These are phyloP conservation scores for Ormia ochracea DNA, from an alignment of 2,888 invertebrate species.

Conservation along the genomic window DNA sequence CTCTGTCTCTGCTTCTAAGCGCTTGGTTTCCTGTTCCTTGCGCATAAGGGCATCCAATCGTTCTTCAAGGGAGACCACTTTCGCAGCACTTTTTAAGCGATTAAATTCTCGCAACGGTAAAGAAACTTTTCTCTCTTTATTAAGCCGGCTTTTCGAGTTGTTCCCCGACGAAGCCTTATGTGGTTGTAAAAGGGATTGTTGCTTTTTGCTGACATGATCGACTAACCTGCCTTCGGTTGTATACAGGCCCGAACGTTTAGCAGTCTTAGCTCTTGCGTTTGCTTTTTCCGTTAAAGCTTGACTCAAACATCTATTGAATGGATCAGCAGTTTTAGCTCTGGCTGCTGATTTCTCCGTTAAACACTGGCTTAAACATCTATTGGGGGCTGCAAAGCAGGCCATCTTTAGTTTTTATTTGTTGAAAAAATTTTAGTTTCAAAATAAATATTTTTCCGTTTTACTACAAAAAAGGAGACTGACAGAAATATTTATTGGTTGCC, in stretches of 20 bases:
- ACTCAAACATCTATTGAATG: conserved; percentile 60
- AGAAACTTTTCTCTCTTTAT: conserved; percentile 64
- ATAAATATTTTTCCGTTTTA: not conserved
- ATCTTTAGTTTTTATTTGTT: conserved; percentile 54
- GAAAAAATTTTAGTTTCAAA: conserved; percentile 13
- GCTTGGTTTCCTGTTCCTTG: conserved; percentile 76
- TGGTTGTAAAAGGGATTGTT: conserved; percentile 46
- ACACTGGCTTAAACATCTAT: conserved; percentile 66
- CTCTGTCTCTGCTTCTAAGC: conserved; percentile 80
- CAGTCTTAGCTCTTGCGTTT: conserved; percentile 62
- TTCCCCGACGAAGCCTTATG: conserved; percentile 60
- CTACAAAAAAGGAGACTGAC: not conserved
- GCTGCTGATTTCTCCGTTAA: conserved; percentile 64
- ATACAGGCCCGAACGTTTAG: conserved; percentile 20
- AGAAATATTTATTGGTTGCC: conserved; percentile 17
- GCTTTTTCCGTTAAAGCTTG: conserved; percentile 65
- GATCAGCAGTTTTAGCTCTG: conserved; percentile 61
- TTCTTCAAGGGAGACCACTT: conserved; percentile 78
- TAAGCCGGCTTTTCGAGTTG: conserved; percentile 60
- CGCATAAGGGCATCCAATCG: conserved; percentile 76
- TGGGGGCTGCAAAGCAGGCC: conserved; percentile 71
- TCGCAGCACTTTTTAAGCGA: conserved; percentile 80
- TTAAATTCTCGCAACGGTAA: conserved; percentile 80
- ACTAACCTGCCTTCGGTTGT: not conserved
- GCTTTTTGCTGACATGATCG: not conserved